Base-by-base conservation (phyloP, 2,113 vertebrate genomes). In the Zeus faber region DNA sequence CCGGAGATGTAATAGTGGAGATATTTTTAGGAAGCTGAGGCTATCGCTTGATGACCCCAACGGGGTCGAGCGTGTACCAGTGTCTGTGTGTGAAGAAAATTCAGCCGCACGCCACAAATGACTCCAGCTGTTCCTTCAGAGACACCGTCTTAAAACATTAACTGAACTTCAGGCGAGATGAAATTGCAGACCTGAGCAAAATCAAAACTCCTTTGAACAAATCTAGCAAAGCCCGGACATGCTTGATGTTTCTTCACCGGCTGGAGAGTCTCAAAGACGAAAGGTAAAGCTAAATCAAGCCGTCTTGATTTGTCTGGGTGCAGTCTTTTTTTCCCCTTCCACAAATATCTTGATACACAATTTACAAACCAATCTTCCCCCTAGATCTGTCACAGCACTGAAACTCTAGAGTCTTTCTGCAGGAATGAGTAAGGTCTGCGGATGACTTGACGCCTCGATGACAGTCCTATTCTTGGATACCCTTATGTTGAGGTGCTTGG, bases 381-480 rank as follows among this genome's bases (percentile, higher is more conserved):
- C 47, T 31, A 43, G 51, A 67, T 45, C 35, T 60, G 50, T 70
- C 50, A 56, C n/a, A 22, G 4, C 29, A 16, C 22, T 48, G 46
- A 45, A 62, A 54, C 17, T 58, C 37, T 39, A 3, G 6, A 27
- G 52, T 35, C 25, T 6, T 27, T 37, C 10, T 13, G 0, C 7
- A 21, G 14, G 44, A 46, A 13, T 1, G 10, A 21, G 65, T n/a
- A n/a, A n/a, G n/a, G n/a, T n/a, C n/a, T n/a, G n/a, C n/a, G 56
- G 21, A 55, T 63, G 10, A 50, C 21, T 29, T 47, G 27, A 46
- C 14, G 47, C 53, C 4, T 44, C n/a, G 46, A 31, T 40, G 51
- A 17, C 47, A 24, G 55, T n/a, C 11, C 49, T 70, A 58, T 68
- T 65, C 16, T 55, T 55, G 33, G 54, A 61, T 13, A 33, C 22